Percentiles rank a stretch among this genome's conserved stretches.
These are phyloP conservation scores for Proisotoma minuta DNA, from an alignment of 2,888 invertebrate species.

Conservation along the genomic window DNA sequence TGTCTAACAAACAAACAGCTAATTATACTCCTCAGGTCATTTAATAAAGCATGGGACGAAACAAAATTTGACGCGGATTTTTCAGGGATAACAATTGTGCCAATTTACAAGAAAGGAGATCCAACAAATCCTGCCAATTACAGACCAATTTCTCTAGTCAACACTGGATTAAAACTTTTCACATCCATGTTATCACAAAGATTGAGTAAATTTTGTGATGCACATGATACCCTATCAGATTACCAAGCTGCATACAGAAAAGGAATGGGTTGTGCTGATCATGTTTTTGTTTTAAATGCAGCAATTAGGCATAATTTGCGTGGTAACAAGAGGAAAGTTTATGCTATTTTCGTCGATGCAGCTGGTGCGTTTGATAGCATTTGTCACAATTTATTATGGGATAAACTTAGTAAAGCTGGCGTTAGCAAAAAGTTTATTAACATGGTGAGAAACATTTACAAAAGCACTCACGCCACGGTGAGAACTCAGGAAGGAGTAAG, in stretches of 20 bases:
- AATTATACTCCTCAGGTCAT: too few species aligned
- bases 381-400: not conserved
- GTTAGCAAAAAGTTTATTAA: not conserved
- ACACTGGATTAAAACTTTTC: slow-evolving; percentile 36
- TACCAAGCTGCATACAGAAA: slow-evolving; percentile 43
- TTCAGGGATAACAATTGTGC: slow-evolving; percentile 30
- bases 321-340: not conserved
- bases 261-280: slow-evolving; percentile 36
- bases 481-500: slow-evolving; percentile 6
- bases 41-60: too few species aligned
- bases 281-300: slow-evolving; percentile 38
- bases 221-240: slow-evolving; percentile 36
- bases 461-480: not conserved
- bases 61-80: too few species aligned
- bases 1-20: too few species aligned
- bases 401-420: not conserved
- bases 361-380: not conserved
- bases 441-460: not conserved
- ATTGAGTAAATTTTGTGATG: slow-evolving; percentile 33
- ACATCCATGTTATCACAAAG: slow-evolving; percentile 31
- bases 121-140: slow-evolving; percentile 33
- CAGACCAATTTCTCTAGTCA: slow-evolving; percentile 31
- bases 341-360: not conserved
- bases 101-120: slow-evolving; percentile 41
- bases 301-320: slow-evolving; percentile 22